Conservation (phyloP, 2,797 vertebrate genomes). For the Sebastolobus altivelis region DNA sequence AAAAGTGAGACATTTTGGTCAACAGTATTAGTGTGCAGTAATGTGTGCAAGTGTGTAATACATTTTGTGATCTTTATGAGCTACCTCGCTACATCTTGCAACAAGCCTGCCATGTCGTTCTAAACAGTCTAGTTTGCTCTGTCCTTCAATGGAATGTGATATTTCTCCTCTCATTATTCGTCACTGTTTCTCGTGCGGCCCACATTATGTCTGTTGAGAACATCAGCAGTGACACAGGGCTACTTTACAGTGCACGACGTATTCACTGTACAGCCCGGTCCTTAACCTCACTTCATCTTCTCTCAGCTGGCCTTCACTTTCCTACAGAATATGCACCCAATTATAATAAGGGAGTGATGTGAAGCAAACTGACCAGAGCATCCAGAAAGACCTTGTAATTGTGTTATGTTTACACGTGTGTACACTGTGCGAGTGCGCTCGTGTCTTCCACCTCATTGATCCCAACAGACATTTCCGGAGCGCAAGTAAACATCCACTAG, state of each 20-base stretch:
- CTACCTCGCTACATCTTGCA: not conserved
- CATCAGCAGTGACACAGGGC: constrained; percentile 6
- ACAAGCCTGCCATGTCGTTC: no score
- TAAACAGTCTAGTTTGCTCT: not conserved
- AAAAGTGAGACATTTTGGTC: not conserved
- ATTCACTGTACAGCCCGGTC: constrained; percentile 17
- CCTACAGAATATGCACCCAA: constrained; percentile 55
- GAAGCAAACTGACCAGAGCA: constrained; percentile 42
- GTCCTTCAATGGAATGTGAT: not conserved
- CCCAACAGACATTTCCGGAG: constrained; percentile 39
- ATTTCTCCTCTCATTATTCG: constrained; percentile 20
- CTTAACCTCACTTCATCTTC: constrained; percentile 6
- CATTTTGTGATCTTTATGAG: not conserved
- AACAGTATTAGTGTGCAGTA: not conserved
- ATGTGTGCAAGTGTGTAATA: not conserved
- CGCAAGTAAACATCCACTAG: constrained; percentile 51
- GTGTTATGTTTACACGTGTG: constrained; percentile 31
- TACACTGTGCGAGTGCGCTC: constrained; percentile 33
- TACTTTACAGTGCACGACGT: constrained; percentile 2
- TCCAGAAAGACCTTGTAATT: constrained; percentile 39
- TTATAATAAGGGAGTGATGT: constrained; percentile 57
- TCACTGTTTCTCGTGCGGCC: constrained; percentile 23
- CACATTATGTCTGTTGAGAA: constrained; percentile 7
- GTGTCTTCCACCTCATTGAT: constrained; percentile 75
- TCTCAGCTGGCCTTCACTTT: constrained; percentile 5